Conservation (phyloP, 2,113 vertebrate species). For the Meles meles region DNA sequence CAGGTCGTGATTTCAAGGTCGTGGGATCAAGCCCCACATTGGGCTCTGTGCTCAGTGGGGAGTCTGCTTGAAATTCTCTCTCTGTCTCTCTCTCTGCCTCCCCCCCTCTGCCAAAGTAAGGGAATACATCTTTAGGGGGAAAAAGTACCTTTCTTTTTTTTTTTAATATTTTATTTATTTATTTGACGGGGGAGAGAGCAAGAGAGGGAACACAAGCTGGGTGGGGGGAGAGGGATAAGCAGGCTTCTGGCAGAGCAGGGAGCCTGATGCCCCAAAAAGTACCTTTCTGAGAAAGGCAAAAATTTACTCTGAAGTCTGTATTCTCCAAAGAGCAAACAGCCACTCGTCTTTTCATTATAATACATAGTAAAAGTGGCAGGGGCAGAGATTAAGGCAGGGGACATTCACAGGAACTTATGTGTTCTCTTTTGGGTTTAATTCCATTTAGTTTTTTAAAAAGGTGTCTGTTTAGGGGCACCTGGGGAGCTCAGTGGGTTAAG, state of each 20-base stretch:
- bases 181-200: no score
- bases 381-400: background rate
- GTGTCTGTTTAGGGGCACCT: background rate
- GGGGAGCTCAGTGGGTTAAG: background rate
- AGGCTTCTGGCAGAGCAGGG: no score
- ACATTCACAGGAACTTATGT: background rate
- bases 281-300: conserved; percentile 23
- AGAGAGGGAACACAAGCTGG: no score
- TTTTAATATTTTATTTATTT: no score
- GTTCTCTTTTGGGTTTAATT: background rate
- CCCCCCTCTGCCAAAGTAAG: background rate
- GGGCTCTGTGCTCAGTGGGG: background rate
- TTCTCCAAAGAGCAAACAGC: background rate
- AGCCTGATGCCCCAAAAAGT: background rate
- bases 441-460: background rate
- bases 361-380: background rate
- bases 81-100: background rate
- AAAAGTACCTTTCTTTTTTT: background rate
- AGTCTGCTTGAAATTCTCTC: background rate
- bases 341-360: background rate
- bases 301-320: background rate
- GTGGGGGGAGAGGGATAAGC: no score
- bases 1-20: background rate
- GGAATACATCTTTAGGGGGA: background rate
- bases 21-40: background rate